Evolutionary conservation across 2,797 vertebrate species (phyloP).

Genomic region (Ptychobarbus kaznakovi): DNA sequence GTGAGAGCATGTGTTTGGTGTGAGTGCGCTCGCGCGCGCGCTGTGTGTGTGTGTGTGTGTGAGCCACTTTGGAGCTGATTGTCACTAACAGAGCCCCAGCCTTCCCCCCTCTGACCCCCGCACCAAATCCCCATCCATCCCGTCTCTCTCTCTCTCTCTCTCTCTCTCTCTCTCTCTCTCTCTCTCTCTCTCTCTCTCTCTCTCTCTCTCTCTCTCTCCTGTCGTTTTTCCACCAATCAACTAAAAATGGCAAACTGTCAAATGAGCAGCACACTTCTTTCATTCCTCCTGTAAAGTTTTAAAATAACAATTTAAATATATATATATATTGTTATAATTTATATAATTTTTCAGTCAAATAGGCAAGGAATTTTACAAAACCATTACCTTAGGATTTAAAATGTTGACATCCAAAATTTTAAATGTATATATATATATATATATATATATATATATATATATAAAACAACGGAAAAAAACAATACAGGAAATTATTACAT

Average conservation of each 20-base stretch:
- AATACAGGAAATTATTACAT: background rate
- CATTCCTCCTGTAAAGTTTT: background rate
- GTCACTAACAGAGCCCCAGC: constrained; percentile 73
- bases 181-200: constrained; percentile 32
- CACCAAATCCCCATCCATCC: constrained; percentile 45
- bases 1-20: constrained; percentile 62
- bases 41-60: constrained; percentile 69
- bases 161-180: constrained; percentile 37
- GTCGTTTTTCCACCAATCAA: constrained; percentile 6
- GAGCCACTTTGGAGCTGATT: constrained; percentile 74
- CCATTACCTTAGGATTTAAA: background rate
- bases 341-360: background rate
- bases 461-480: too few relatives aligned
- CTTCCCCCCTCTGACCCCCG: constrained; percentile 68
- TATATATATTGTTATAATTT: too few relatives aligned
- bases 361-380: background rate
- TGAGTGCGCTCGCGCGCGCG: constrained; percentile 57
- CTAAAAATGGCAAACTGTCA: background rate
- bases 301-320: background rate
- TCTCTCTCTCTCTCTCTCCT: constrained; percentile 35
- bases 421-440: too few relatives aligned
- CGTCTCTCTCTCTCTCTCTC: constrained; percentile 33
- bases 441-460: background rate
- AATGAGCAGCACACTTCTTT: background rate
- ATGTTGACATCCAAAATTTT: background rate